Evolutionary conservation across 2,888 invertebrate genomes (phyloP).

Genomic region (Campoletis raptor): DNA sequence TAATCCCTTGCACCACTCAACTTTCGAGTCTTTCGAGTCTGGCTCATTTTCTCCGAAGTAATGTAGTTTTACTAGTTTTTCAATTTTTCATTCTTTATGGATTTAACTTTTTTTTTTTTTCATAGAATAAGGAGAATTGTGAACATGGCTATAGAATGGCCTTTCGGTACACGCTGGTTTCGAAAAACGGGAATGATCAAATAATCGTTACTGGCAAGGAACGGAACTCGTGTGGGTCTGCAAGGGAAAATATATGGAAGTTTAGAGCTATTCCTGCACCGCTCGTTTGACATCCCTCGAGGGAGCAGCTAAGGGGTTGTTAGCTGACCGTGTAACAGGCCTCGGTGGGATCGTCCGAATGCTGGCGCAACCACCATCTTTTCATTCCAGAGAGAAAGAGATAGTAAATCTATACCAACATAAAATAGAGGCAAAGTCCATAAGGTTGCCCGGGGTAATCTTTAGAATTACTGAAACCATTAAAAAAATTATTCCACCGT

Average conservation of each 20-base stretch:
- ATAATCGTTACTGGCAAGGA: constrained; percentile 77
- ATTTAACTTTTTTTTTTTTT: too few species aligned
- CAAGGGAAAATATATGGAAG: constrained; percentile 35
- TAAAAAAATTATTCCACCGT: neutral
- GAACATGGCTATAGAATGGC: neutral
- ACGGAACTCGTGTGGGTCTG: constrained; percentile 12
- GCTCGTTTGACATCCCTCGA: constrained; percentile 76
- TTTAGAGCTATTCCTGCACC: constrained; percentile 70
- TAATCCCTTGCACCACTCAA: neutral
- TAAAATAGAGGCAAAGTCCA: neutral
- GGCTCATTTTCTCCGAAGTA: neutral
- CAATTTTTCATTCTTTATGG: too few species aligned
- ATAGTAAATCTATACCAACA: neutral
- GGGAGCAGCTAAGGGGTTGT: constrained; percentile 80
- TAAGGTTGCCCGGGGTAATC: neutral
- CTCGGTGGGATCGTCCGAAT: constrained; percentile 77
- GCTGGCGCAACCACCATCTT: constrained; percentile 46
- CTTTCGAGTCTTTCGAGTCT: neutral
- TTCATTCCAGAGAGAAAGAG: constrained; percentile 15
- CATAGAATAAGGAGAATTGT: too few species aligned
- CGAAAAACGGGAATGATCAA: constrained; percentile 76
- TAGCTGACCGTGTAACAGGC: constrained; percentile 82
- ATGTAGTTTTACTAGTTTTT: too few species aligned
- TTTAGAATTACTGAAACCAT: neutral
- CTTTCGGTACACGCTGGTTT: constrained; percentile 11